A percentile compares a stretch with the other conserved stretches of the same genome.
Evolutionary conservation across 2,113 vertebrate genomes (phyloP).

Genomic region (Copsychus sechellarum): DNA sequence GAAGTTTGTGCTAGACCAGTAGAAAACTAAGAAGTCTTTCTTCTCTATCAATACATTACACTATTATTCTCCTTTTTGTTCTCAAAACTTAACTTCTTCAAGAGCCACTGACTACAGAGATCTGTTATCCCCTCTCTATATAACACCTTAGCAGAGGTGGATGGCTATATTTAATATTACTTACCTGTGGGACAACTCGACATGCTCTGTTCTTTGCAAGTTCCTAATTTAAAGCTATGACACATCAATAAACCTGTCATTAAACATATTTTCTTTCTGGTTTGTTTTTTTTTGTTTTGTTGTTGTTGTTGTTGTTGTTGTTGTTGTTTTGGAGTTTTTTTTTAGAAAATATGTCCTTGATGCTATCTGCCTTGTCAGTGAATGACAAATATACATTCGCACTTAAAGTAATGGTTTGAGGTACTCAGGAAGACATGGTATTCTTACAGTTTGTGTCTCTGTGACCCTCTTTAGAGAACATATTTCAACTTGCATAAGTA

Average conservation of each 20-base stretch:
- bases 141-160: background rate
- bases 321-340: background rate
- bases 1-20: background rate
- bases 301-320: no score
- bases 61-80: background rate
- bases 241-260: background rate
- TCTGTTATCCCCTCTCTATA: background rate
- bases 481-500: background rate
- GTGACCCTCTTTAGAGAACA: slow-evolving; percentile 19
- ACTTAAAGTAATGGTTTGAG: background rate
- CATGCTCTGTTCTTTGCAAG: background rate
- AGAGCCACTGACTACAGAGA: background rate
- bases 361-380: background rate
- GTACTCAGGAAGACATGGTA: background rate
- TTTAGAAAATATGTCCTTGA: background rate
- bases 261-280: background rate
- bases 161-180: background rate
- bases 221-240: background rate
- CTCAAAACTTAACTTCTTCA: background rate
- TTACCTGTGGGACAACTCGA: background rate
- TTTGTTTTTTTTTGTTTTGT: background rate
- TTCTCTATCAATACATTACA: background rate
- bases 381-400: background rate
- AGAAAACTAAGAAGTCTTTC: background rate
- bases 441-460: background rate